Conservation (phyloP, 2,797 vertebrate genomes). For the Scleropages formosus region DNA sequence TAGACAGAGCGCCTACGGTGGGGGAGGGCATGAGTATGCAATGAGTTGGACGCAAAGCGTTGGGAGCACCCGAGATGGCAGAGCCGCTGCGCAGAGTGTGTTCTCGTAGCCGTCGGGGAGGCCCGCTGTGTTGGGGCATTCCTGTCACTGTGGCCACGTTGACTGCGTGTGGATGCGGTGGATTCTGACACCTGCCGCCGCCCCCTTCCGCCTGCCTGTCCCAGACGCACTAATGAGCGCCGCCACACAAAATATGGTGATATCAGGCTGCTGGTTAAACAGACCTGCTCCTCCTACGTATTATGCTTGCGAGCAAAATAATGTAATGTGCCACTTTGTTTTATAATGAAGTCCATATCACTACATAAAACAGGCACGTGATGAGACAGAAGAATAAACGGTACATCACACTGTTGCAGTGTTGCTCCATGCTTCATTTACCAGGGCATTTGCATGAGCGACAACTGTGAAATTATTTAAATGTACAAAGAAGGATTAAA, state of each 20-base stretch:
- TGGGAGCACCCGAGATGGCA: slow-evolving; percentile 17
- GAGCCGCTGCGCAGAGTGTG: background rate
- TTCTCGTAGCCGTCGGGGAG: background rate
- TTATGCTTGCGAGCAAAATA: background rate
- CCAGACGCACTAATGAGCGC: background rate
- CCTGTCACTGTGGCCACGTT: background rate
- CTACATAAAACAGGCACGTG: background rate
- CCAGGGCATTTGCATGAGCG: slow-evolving; percentile 10
- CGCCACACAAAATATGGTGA: background rate
- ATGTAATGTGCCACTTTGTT: background rate
- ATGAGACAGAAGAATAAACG: background rate
- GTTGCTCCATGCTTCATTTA: background rate
- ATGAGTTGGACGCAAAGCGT: slow-evolving; percentile 37
- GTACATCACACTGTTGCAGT: background rate
- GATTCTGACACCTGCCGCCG: background rate
- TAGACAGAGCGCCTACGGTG: slow-evolving; percentile 65
- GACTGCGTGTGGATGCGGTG: background rate
- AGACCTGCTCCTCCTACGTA: background rate
- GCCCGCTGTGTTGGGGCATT: background rate
- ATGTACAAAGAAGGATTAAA: background rate
- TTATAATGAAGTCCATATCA: background rate
- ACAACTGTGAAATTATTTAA: slow-evolving; percentile 27
- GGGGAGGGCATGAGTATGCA: slow-evolving; percentile 64
- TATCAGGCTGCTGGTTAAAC: background rate
- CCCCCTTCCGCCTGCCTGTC: background rate